Evolutionary conservation across 2,888 invertebrate species (phyloP), one percentile per base, ranked within the genome.

Genomic region (Andrena bicolor): DNA sequence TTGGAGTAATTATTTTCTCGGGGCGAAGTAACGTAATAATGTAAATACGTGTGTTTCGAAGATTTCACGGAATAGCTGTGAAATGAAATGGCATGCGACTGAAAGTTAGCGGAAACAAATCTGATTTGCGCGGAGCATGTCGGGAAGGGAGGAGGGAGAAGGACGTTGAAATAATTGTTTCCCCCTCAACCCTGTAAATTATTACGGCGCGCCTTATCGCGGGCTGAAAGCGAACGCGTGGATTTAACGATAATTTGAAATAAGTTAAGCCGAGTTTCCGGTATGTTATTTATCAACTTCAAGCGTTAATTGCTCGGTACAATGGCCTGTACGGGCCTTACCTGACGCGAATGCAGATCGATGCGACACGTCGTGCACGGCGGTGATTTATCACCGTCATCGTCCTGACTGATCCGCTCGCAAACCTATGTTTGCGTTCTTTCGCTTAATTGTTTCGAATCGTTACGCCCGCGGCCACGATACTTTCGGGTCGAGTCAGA

Each of bases 341-440:
- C 60, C 69, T 56, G 73, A 86, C 78, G 69, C 58, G 80, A 85
- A 69, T 72, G 63, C 80, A 69, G 71, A 80, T 80, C 76, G 71
- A 85, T 76, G 66, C 65, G 51, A 61, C 53, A 69, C 74, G 64
- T 82, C 41, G 72, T 72, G 56, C 71, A 76, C 68, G 76, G 61
- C 65, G 70, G 73, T 84, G 76, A 88, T 90, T 88, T 86, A 82
- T 90, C 88, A 84, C 69, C 83, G 81, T 89, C 86, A 78, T 80
- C 73, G 76, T 51, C 23, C 79, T 70, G 82, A 80, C 82, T 84
- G 86, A 84, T 88, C 84, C 82, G 70, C 82, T 83, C 61, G 60
- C 64, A 48, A 82, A 78, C 80, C 81, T 82, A 70, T 71, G 78
- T n/a, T 72, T 65, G 64, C 60, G 51, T 73, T 69, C 81, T 76